phyloP scores from a whole-genome alignment of 1,140 invertebrate genomes.

The Coboldia fuscipes region DNA sequence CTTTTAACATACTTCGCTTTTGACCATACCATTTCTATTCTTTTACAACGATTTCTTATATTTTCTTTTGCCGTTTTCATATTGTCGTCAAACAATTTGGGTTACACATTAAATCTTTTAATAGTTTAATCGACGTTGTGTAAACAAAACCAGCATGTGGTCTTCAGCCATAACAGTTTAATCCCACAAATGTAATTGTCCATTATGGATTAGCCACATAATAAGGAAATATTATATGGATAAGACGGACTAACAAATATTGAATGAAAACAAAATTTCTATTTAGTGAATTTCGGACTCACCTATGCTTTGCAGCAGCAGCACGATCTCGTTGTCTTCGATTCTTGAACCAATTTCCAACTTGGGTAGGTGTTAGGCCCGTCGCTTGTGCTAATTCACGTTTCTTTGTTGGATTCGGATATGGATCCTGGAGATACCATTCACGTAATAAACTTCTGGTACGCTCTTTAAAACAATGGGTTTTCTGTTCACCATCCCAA shows the following conservation, averaged over 20 bases:
- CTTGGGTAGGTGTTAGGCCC: conserved; percentile 94
- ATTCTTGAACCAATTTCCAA: conserved; percentile 99
- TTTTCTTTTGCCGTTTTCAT: no score
- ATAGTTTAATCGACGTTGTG: no score
- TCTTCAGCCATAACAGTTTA: no score
- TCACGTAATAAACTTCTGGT: conserved; percentile 86
- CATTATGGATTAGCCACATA: neutral
- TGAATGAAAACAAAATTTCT: neutral
- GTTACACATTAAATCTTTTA: no score
- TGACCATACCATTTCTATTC: no score
- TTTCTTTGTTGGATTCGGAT: conserved; percentile 98
- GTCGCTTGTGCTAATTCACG: conserved; percentile 91
- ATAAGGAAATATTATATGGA: neutral
- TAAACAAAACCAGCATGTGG: neutral
- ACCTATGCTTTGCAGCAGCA: conserved; percentile 98
- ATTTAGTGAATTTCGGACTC: conserved; percentile 12
- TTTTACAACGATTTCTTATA: no score
- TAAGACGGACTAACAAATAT: neutral
- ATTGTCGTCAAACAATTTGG: no score
- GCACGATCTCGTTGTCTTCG: conserved; percentile 91
- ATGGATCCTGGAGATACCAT: conserved; percentile 98
- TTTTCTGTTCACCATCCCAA: conserved; percentile 99
- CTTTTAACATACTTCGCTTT: no score
- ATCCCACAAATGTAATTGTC: neutral
- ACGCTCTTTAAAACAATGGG: conserved; percentile 99